Base-by-base conservation (phyloP, 2,797 vertebrate genomes). In the Acrossocheilus fasciatus region DNA sequence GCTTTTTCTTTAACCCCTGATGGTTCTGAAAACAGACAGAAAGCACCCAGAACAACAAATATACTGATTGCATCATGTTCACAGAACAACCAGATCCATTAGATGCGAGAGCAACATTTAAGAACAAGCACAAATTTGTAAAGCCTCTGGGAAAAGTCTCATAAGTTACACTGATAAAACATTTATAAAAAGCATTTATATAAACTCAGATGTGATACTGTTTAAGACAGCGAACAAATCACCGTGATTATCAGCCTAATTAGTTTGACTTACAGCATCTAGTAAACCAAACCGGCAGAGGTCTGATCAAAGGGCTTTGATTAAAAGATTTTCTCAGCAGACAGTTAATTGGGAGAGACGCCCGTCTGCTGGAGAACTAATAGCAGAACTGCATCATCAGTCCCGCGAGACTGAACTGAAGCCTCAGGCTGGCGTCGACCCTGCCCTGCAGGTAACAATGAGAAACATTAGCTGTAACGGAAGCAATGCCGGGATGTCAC, bases 301-400 rank as follows among this genome's bases (percentile, higher is more conserved):
- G n/a, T 85, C 26, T 59, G 41, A 59, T 79, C 83, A 59, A 41
- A 85, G 9, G 23, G 15, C 36, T 69, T 45, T 79, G 64, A 85
- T 85, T 54, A 70, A 79, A 79, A 70, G 75, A 79, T 79, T 79
- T 66, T 73, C 75, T 87, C 41, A 39, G 4, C 47, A 41, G 43
- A 30, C 34, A 11, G 36, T 70, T 79, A 41, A 69, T 66, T 43
- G 62, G 73, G 45, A 78, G 62, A 77, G 73, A 77, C 43, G 15
- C 62, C 57, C 43, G 4, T 30, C 59, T 52, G 30, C 83, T 84
- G 43, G 72, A 52, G 54, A 62, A 75, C 73, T 87, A 77, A 87
- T 18, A 70, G 73, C 36, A 50, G 26, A 81, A 26, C 54, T 47
- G 7, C 41, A 23, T 64, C 54, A 47, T 84, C 26, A 39, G 34